Percentiles rank a stretch among this genome's conserved stretches.
phyloP scores from a whole-genome alignment of 2,113 vertebrate genomes.

The Myiozetetes cayanensis region DNA sequence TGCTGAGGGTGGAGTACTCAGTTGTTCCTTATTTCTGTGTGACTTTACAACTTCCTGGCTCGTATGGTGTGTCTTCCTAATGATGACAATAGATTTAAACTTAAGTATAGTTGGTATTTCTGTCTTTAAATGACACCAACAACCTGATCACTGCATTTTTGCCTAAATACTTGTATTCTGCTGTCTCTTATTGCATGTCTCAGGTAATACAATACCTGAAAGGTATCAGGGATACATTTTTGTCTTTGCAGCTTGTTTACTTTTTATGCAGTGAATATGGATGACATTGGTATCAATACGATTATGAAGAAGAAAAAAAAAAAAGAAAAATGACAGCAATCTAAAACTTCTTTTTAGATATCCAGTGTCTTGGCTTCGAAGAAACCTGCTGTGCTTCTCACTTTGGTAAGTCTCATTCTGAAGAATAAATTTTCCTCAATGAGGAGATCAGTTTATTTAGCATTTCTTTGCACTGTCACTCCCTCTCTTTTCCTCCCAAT shows the following conservation, averaged over 20 bases:
- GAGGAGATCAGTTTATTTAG: not conserved
- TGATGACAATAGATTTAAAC: not conserved
- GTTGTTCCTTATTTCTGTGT: not conserved
- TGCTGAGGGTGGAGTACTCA: not conserved
- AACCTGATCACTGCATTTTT: not conserved
- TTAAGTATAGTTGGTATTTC: not conserved
- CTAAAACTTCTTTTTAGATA: conserved; percentile 73
- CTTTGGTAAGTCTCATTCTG: conserved; percentile 78
- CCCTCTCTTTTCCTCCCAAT: not conserved
- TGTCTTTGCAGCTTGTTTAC: not conserved
- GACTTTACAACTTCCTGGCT: not conserved
- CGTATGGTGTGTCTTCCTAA: not conserved
- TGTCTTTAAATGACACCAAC: not conserved
- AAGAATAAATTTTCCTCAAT: not conserved
- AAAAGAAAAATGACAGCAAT: not conserved
- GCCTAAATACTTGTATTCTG: not conserved
- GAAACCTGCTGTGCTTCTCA: conserved; percentile 82
- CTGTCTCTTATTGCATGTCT: not conserved
- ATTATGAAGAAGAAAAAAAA: not conserved
- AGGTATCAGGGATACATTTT: not conserved
- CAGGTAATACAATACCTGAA: not conserved
- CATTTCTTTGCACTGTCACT: not conserved
- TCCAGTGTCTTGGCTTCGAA: conserved; percentile 71
- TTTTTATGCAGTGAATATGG: not conserved
- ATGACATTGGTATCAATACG: not conserved